Percentiles rank a stretch among this genome's conserved stretches.
phyloP scores from a whole-genome alignment of 2,888 invertebrate species.

The Nomada flava region DNA sequence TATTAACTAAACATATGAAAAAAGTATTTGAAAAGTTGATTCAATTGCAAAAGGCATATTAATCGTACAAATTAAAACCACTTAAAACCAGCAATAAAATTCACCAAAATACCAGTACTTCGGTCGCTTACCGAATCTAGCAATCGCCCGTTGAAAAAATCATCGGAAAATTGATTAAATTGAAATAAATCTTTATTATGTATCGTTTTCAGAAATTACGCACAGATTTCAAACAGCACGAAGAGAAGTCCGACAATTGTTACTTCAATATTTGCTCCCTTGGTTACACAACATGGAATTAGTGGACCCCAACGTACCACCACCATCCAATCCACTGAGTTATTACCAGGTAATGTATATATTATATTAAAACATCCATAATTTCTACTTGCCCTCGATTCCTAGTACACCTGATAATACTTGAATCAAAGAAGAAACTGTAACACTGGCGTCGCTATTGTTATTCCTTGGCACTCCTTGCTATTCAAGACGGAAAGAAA shows the following conservation, averaged over 20 bases:
- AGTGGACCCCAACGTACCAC: conserved; percentile 98
- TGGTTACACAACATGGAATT: conserved; percentile 99
- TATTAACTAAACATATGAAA: too few relatives aligned
- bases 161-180: not conserved
- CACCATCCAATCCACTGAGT: conserved; percentile 91
- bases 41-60: not conserved
- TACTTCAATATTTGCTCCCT: conserved; percentile 96
- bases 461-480: too few relatives aligned
- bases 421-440: not conserved
- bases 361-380: conserved; percentile 12
- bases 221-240: conserved; percentile 98
- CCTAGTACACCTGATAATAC: not conserved
- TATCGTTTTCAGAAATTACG: conserved; percentile 92
- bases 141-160: not conserved
- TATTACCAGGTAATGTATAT: conserved; percentile 90
- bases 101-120: conserved; percentile 9
- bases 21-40: too few relatives aligned
- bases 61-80: too few relatives aligned
- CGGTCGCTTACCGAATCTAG: not conserved
- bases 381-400: not conserved
- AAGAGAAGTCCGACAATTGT: conserved; percentile 94
- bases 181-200: conserved; percentile 10
- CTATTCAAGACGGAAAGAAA: not conserved
- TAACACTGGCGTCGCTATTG: not conserved
- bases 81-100: not conserved